These are phyloP conservation scores for Scleropages formosus DNA, from an alignment of 2,797 vertebrate genomes.

Conservation along the genomic window DNA sequence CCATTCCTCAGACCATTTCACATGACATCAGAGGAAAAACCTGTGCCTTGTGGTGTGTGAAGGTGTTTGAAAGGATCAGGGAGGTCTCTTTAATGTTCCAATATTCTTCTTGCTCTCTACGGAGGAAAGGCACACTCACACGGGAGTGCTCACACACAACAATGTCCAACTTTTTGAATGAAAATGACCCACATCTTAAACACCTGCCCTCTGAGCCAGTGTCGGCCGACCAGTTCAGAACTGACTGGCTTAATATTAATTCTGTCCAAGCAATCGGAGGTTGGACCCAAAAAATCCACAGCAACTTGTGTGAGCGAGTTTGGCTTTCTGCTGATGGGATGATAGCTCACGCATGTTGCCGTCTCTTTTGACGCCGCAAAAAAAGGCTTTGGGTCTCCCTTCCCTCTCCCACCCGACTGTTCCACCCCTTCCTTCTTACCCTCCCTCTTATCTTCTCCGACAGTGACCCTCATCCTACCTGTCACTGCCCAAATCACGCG, in stretches of 20 bases:
- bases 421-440: neutral
- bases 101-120: no score
- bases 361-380: neutral
- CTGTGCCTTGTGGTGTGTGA: neutral
- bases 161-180: no score
- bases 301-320: no score
- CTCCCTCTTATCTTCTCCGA: neutral
- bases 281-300: no score
- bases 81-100: neutral
- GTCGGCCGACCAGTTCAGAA: no score
- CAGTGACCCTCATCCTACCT: slow-evolving; percentile 1
- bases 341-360: neutral
- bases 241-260: neutral
- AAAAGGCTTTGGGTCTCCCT: neutral
- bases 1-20: slow-evolving; percentile 28
- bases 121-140: no score
- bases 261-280: neutral
- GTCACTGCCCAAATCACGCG: neutral
- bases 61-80: neutral
- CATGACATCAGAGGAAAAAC: neutral
- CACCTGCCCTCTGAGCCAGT: no score
- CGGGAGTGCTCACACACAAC: no score
- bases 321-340: neutral
- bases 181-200: no score
- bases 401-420: neutral